Evolutionary conservation across 2,888 invertebrate genomes (phyloP).

Genomic region (Bibio marci): DNA sequence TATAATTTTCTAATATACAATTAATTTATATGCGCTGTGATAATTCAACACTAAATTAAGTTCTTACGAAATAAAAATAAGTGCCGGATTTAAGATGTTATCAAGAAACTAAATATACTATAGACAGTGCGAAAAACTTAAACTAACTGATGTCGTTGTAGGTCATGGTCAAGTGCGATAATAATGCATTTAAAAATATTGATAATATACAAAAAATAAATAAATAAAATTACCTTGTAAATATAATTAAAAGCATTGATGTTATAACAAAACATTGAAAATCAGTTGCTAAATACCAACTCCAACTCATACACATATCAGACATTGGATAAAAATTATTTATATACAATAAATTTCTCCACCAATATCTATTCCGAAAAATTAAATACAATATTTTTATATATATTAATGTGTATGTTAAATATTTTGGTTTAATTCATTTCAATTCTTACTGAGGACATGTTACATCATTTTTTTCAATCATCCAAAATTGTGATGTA

Average conservation of each 20-base stretch:
- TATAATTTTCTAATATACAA: background rate
- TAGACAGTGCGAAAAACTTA: too few species aligned
- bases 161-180: too few species aligned
- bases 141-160: too few species aligned
- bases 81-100: too few species aligned
- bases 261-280: constrained; percentile 12
- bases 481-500: constrained; percentile 23
- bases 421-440: too few species aligned
- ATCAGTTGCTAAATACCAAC: constrained; percentile 12
- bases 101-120: too few species aligned
- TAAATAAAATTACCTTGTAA: constrained; percentile 6
- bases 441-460: constrained; percentile 20
- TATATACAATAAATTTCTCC: constrained; percentile 32
- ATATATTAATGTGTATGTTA: background rate
- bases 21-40: too few species aligned
- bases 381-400: background rate
- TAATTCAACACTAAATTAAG: too few species aligned
- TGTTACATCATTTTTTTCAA: constrained; percentile 24
- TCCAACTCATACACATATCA: constrained; percentile 13
- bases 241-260: constrained; percentile 8
- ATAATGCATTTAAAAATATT: too few species aligned
- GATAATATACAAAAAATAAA: too few species aligned
- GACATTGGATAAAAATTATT: constrained; percentile 13
- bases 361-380: constrained; percentile 25
- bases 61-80: too few species aligned